Evolutionary conservation across 2,888 invertebrate species (phyloP).

Genomic region (Conus canariensis): DNA sequence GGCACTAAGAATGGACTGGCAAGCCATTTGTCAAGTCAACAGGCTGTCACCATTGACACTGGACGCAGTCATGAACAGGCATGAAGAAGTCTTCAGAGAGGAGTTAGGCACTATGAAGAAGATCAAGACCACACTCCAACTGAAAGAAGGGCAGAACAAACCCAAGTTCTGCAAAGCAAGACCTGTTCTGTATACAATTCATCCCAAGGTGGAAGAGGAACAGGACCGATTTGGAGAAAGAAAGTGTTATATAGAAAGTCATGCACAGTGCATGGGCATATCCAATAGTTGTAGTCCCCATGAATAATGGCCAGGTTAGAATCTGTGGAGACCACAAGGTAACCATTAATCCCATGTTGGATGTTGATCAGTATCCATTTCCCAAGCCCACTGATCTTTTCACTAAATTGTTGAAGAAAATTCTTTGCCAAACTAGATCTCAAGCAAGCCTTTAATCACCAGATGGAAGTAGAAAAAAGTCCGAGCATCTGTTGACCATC

Average conservation of each 20-base stretch:
- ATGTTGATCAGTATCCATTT: constrained; percentile 64
- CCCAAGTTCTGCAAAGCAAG: constrained; percentile 56
- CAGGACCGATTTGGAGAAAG: background rate
- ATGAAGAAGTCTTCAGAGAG: background rate
- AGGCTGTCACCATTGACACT: background rate
- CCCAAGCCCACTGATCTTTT: constrained; percentile 64
- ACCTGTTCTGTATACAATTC: constrained; percentile 52
- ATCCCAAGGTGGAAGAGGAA: constrained; percentile 44
- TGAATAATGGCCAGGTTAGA: constrained; percentile 51
- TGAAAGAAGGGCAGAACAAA: constrained; percentile 36
- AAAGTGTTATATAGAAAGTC: constrained; percentile 38
- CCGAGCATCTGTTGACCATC: constrained; percentile 2
- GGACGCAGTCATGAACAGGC: constrained; percentile 25
- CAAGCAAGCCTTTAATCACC: constrained; percentile 41
- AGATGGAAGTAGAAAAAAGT: constrained; percentile 46
- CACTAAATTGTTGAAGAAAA: constrained; percentile 51
- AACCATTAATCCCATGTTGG: constrained; percentile 59
- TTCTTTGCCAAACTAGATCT: constrained; percentile 52
- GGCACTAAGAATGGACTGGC: background rate
- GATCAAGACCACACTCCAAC: constrained; percentile 46
- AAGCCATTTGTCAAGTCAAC: background rate
- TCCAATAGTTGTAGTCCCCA: constrained; percentile 47
- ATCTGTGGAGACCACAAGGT: constrained; percentile 64
- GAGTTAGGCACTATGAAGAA: background rate
- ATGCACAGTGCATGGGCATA: constrained; percentile 51